Base-by-base conservation (phyloP, 2,113 vertebrate species). In the Oncorhynchus masou region DNA sequence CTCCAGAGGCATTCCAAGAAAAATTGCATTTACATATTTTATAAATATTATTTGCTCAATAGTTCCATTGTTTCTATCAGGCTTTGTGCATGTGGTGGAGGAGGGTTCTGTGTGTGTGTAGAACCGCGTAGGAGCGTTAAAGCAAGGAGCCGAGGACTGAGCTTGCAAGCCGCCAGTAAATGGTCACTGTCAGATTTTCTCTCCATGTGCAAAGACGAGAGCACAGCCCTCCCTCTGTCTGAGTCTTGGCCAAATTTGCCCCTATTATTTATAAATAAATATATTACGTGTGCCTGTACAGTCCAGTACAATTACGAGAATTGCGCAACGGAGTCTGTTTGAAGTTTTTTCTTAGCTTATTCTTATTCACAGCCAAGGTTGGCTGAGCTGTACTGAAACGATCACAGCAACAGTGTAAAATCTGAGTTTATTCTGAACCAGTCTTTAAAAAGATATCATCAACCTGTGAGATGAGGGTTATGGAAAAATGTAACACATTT, bases 221-320 rank as follows among this genome's bases (percentile, higher is more conserved):
- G 80, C 91, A 29, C 80, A 49, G 81, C 80, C 85, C 54, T 85
- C 88, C 82, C 71, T 54, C 82, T 73, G 69, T 83, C 75, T 77
- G 77, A 88, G 81, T 87, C 82, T 81, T 70, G 85, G 88, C 90
- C 89, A 86, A 90, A 91, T 86, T 83, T 85, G 75, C 82, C 91
- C 91, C 90, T 94, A 94, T 94, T 94, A 94, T 94, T 94, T 94
- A 93, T 83, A 88, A 91, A 92, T 91, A 90, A 90, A 86, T 90
- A 91, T 90, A 87, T 90, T 91, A 86, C 83, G 83, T 92, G 92
- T 94, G 90, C 91, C 91, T 94, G 93, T 94, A 94, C 92, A 94
- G 92, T 92, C 87, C 80, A 89, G 88, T 93, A 92, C 88, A 86
- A 88, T 77, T 91, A 89, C n/a, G 85, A 92, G 86, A 90, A 82